Conservation (phyloP, 2,113 vertebrate genomes). For the Pogona vitticeps region DNA sequence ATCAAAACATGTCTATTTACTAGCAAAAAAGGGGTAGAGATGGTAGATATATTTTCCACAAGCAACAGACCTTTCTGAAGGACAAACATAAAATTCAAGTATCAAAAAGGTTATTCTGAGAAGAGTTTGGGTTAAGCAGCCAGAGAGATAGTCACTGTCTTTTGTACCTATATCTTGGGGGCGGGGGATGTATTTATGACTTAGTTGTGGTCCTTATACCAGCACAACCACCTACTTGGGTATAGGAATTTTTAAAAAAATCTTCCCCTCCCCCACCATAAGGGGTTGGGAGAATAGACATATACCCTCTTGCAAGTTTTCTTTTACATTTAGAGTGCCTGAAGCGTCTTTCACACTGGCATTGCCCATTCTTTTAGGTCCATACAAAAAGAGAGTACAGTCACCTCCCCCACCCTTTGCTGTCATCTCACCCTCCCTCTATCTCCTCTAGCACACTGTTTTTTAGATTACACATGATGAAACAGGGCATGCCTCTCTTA, state of each 20-base stretch:
- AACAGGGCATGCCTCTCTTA: slow-evolving; percentile 31
- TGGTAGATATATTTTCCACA: slow-evolving; percentile 35
- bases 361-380: slow-evolving; percentile 11
- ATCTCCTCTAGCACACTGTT: slow-evolving; percentile 7
- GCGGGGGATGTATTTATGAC: neutral
- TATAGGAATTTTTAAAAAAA: slow-evolving; percentile 17
- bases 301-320: slow-evolving; percentile 9
- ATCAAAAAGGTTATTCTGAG: slow-evolving; percentile 45
- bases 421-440: neutral
- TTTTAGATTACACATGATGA: neutral
- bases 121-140: slow-evolving; percentile 43
- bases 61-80: slow-evolving; percentile 55
- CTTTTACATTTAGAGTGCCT: slow-evolving; percentile 31
- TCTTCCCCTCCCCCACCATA: neutral
- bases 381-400: neutral
- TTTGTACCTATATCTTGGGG: slow-evolving; percentile 6
- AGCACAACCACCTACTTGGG: slow-evolving; percentile 28
- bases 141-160: neutral
- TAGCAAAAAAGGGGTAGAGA: slow-evolving; percentile 35
- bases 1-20: slow-evolving; percentile 43
- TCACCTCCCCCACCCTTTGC: neutral
- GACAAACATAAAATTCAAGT: slow-evolving; percentile 50
- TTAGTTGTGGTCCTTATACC: slow-evolving; percentile 20
- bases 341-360: slow-evolving; percentile 41
- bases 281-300: too few relatives aligned